Base-by-base conservation (phyloP, 2,113 vertebrate species). In the Pterocles orientalis region DNA sequence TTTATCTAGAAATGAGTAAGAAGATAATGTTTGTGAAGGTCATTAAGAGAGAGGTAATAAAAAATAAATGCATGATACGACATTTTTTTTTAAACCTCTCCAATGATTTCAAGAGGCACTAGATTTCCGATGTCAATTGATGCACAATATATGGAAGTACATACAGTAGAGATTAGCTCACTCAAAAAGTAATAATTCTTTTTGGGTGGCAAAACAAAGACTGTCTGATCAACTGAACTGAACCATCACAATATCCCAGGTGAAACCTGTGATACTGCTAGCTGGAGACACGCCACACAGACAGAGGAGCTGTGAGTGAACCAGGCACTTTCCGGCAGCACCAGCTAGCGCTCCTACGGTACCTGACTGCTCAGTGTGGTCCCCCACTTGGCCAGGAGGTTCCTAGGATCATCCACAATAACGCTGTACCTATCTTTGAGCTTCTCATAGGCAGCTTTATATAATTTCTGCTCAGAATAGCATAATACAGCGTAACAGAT, bases 381-480 rank as follows among this genome's bases (percentile, higher is more conserved):
- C 98, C 97, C 98, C 93, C 98, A 99, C 97, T 98, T 99, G 98
- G 99, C 99, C 99, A 99, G 98, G 88, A 99, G 97, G 94, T 98
- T 98, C 97, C 97, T 99, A 97, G 99, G 99, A 43, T 99, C 99
- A 97, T 99, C 99, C 93, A 99, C 98, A 94, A 99, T 98, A 96
- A 99, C 87, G 91, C 98, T 98, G 99, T 99, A 99, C 98, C 98
- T 99, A 98, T 98, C 98, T 99, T 98, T 99, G 98, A 96, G 97
- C 98, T 99, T 99, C 98, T 99, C 98, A 98, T 99, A 99, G 76
- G 96, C 97, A 97, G 98, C 98, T 98, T 96, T 99, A 97, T 99
- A 99, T 73, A 97, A 95, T 96, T 99, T 99, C 99, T 99, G 99
- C 98, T 99, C 99, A 98, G 96, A 98, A 98, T 18, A 97, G 98